A percentile compares a stretch with the other conserved stretches of the same genome.
Evolutionary conservation across 2,113 vertebrate species (phyloP).

Genomic region (Pelvicachromis taeniatus): DNA sequence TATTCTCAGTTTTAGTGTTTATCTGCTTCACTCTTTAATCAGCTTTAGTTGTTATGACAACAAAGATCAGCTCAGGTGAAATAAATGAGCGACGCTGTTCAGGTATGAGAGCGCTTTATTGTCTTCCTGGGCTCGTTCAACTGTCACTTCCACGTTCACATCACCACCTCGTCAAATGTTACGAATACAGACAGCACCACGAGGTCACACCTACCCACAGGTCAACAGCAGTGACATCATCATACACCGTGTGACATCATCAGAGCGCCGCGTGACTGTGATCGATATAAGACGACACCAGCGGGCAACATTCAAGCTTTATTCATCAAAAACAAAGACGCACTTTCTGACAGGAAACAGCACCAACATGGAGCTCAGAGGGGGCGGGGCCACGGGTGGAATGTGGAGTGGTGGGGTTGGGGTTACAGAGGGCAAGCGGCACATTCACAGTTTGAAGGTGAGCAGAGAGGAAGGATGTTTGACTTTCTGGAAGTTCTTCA

Average conservation of each 20-base stretch:
- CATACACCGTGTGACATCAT: constrained; percentile 10
- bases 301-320: constrained; percentile 35
- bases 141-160: not conserved
- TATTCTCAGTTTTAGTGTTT: not conserved
- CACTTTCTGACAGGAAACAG: constrained; percentile 16
- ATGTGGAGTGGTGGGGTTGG: not conserved
- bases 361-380: not conserved
- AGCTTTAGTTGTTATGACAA: not conserved
- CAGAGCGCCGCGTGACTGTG: not conserved
- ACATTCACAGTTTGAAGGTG: constrained; percentile 39
- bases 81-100: not conserved
- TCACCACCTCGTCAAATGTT: not conserved
- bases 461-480: not conserved
- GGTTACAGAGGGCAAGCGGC: not conserved
- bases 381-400: not conserved
- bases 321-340: constrained; percentile 41
- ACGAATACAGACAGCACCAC: not conserved
- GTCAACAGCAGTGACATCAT: not conserved
- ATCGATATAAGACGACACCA: not conserved
- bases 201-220: not conserved
- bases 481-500: not conserved
- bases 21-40: not conserved
- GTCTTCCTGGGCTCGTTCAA: constrained; percentile 4
- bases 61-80: not conserved
- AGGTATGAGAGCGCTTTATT: constrained; percentile 41